Conservation (phyloP, 2,888 invertebrate species). For the Xestia ashworthii region DNA sequence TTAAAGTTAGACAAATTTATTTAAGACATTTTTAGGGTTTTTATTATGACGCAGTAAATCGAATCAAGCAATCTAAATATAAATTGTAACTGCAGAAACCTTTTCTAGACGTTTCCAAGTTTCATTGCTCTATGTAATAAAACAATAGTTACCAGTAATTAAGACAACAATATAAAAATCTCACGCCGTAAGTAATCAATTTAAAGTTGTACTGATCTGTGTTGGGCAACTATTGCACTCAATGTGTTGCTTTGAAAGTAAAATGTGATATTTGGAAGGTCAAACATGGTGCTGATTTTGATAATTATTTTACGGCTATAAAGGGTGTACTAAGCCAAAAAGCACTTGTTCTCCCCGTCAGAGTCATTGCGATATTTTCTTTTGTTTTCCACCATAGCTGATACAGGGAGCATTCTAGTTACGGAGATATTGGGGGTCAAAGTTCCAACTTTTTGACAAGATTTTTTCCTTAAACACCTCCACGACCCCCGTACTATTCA, state of each 20-base stretch:
- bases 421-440: no score
- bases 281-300: background rate
- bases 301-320: no score
- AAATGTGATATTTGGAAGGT: conserved; percentile 25
- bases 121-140: background rate
- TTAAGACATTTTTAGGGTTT: no score
- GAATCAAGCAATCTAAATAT: background rate
- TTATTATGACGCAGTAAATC: background rate
- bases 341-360: no score
- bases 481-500: no score
- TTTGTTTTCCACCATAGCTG: no score
- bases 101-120: background rate
- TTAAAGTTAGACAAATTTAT: no score
- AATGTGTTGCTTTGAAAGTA: conserved; percentile 42
- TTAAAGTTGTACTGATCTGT: conserved; percentile 37
- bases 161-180: conserved; percentile 30
- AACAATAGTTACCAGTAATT: conserved; percentile 31
- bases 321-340: no score
- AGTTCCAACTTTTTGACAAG: no score
- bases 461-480: no score
- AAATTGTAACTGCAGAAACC: background rate
- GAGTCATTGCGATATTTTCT: no score
- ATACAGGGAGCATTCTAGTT: no score
- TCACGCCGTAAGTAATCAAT: conserved; percentile 39
- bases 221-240: conserved; percentile 42